phyloP scores from a whole-genome alignment of 2,888 invertebrate genomes.

The Blera fallax region DNA sequence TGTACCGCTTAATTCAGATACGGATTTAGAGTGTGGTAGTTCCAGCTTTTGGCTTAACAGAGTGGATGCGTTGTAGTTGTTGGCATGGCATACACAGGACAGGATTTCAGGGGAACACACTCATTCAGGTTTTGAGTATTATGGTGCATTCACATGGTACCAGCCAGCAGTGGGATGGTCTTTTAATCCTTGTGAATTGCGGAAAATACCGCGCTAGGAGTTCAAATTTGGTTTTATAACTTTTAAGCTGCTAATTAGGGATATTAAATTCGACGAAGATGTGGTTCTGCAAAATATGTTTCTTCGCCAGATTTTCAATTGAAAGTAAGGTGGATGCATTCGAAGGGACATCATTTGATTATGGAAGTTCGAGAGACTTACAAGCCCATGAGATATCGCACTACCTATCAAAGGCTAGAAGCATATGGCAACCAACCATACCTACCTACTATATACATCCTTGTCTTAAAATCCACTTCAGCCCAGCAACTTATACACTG shows the following conservation, averaged over 20 bases:
- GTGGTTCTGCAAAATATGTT: neutral
- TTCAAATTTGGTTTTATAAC: neutral
- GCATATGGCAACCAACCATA: too few relatives aligned
- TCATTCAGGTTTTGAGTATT: neutral
- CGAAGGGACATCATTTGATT: too few relatives aligned
- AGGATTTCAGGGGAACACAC: neutral
- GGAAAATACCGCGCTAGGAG: neutral
- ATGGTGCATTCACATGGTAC: neutral
- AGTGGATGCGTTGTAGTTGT: slow-evolving; percentile 6
- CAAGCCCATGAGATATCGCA: too few relatives aligned
- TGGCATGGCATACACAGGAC: neutral
- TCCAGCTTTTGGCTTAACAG: slow-evolving; percentile 7
- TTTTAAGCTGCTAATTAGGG: slow-evolving; percentile 3
- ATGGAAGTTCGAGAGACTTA: too few relatives aligned
- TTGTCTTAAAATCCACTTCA: too few relatives aligned
- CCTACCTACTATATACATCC: too few relatives aligned
- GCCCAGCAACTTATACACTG: too few relatives aligned
- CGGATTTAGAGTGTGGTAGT: slow-evolving; percentile 8
- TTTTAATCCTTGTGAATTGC: neutral
- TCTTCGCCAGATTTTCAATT: neutral
- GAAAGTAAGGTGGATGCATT: too few relatives aligned
- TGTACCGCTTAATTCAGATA: slow-evolving; percentile 23
- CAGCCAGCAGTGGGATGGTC: neutral
- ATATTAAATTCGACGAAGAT: neutral
- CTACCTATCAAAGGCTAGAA: too few relatives aligned